A percentile compares a stretch with the other conserved stretches of the same genome.
Conservation (phyloP, 2,888 invertebrate genomes). For the Athripsodes cinereus region DNA sequence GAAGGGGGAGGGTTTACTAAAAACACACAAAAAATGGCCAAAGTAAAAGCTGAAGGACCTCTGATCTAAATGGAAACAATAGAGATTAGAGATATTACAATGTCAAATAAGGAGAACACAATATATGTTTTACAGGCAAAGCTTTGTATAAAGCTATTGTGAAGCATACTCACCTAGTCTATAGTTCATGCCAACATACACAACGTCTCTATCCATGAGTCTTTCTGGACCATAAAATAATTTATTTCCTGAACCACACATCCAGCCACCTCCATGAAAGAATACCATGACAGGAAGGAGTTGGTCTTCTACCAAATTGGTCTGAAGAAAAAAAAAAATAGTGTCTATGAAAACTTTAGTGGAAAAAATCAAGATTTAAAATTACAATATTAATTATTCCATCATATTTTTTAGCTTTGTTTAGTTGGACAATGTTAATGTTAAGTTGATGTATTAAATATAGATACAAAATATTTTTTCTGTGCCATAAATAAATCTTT, state of each 20-base stretch:
- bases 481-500: no score
- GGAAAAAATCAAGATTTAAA: no score
- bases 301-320: slow-evolving; percentile 7
- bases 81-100: neutral
- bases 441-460: no score
- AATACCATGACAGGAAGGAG: slow-evolving; percentile 67
- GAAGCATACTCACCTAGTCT: slow-evolving; percentile 48
- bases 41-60: no score
- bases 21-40: no score
- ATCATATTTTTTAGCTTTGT: no score
- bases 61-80: no score
- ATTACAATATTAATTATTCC: no score
- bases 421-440: no score
- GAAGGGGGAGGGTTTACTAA: no score
- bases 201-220: slow-evolving; percentile 61
- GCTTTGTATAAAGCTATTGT: neutral
- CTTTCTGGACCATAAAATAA: slow-evolving; percentile 65
- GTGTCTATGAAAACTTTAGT: neutral
- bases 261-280: slow-evolving; percentile 69
- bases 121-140: neutral
- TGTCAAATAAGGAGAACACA: neutral
- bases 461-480: no score
- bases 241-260: slow-evolving; percentile 64
- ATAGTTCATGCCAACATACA: slow-evolving; percentile 65
- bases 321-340: slow-evolving; percentile 1